Conservation (phyloP, 2,797 vertebrate genomes). For the Clarias platycephalus region DNA sequence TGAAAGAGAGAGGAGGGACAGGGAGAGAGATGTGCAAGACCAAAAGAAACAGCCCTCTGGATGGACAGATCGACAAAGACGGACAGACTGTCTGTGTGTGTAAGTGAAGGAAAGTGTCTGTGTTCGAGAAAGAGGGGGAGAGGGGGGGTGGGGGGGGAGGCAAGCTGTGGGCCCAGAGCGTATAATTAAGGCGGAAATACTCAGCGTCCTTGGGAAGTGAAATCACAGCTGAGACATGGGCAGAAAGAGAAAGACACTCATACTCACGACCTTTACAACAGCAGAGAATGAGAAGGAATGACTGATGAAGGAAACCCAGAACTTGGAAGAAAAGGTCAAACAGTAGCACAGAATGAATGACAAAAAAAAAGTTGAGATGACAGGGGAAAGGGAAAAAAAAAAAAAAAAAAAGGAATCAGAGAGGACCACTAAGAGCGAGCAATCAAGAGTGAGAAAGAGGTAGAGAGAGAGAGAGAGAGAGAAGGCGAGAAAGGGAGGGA, state of each 20-base stretch:
- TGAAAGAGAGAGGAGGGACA: background rate
- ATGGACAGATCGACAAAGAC: background rate
- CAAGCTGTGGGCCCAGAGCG: conserved; percentile 26
- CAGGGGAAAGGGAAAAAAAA: conserved; percentile 41
- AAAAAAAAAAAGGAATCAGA: conserved; percentile 33
- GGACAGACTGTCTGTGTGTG: conserved; percentile 7
- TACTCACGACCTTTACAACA: conserved; percentile 36
- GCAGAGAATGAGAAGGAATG: conserved; percentile 49
- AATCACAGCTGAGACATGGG: conserved; percentile 40
- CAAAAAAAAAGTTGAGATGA: conserved; percentile 28
- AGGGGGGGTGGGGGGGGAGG: background rate
- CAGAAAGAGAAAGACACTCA: conserved; percentile 34
- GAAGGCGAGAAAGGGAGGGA: background rate
- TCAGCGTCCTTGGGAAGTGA: conserved; percentile 47
- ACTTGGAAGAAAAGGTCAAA: conserved; percentile 54
- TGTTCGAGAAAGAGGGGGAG: background rate
- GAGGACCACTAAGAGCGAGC: conserved; percentile 43
- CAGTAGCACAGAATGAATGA: conserved; percentile 54
- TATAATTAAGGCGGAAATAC: conserved; percentile 52
- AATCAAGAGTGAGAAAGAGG: conserved; percentile 44
- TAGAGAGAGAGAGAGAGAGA: background rate
- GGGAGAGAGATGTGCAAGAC: background rate
- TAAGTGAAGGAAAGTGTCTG: background rate
- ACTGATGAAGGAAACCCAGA: conserved; percentile 50
- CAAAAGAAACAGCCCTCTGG: too few species aligned